Base-by-base conservation (phyloP, 2,888 invertebrate species). In the Cryptus armator region DNA sequence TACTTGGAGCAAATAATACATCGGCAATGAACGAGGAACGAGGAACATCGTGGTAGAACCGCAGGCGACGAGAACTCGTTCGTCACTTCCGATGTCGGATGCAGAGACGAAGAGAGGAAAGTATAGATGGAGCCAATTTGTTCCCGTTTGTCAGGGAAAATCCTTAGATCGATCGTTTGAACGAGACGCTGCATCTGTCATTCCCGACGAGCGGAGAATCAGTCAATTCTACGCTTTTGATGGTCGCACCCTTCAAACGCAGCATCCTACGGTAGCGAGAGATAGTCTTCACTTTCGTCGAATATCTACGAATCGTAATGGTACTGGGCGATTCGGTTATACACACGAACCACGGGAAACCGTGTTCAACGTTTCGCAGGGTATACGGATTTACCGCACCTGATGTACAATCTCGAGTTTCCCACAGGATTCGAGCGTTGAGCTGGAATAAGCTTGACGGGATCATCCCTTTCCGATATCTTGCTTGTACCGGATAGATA, bases 121-220 rank as follows among this genome's bases (percentile, higher is more conserved):
- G 46, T 46, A 16, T 16, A 51, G 70, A 53, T 56, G 37, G 71
- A 76, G 71, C 70, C 84, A 80, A 84, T 84, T 76, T 80, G 84
- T 80, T 76, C 66, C 9, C 56, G 71, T 71, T 76, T 84, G 46
- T 46, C 62, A 53, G 70, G 9, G 51, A 66, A 72, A 75, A 84
- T 76, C 64, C 71, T 67, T 12, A 32, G 79, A 83, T 46, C 56
- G 80, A 76, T 84, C 70, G 56, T 70, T 29, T 14, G 29, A 29
- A 14, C 14, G 64, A 48, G 74, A 74, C 44, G 48, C 53, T 43
- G 29, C 59, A 71, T 46, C 71, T 66, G 83, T 80, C 79, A 70
- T 46, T 12, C 53, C 14, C 44, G 16, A 70, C 43, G 51, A 76
- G 53, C 53, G 5, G n/a, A 6, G 66, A 66, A 83, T 83, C 75